These are phyloP conservation scores for Andrena trimmerana DNA, from an alignment of 2,888 invertebrate genomes.

Conservation along the genomic window DNA sequence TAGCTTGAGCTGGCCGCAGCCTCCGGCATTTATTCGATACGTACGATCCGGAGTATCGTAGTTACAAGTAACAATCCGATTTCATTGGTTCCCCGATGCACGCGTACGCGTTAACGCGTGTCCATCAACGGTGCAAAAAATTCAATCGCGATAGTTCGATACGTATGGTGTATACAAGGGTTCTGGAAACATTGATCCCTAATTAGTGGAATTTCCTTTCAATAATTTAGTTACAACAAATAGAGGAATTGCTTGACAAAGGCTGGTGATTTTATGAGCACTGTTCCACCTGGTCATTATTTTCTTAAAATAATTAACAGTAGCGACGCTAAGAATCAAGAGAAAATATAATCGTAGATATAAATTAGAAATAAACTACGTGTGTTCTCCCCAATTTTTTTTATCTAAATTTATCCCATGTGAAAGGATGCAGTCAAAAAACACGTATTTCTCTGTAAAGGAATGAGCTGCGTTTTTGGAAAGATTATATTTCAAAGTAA, in stretches of 20 bases:
- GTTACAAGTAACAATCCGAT: constrained; percentile 67
- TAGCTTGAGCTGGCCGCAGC: constrained; percentile 63
- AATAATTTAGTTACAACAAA: background rate
- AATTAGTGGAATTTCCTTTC: background rate
- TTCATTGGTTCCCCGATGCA: constrained; percentile 53
- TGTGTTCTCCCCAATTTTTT: background rate
- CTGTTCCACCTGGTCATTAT: background rate
- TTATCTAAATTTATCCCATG: background rate
- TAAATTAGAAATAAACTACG: background rate
- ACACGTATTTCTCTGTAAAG: background rate
- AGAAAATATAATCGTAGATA: background rate
- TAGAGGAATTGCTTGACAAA: background rate
- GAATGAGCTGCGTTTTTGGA: background rate
- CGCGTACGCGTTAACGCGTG: constrained; percentile 46
- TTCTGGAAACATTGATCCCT: constrained; percentile 53
- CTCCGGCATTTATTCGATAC: constrained; percentile 65
- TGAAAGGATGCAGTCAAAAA: background rate
- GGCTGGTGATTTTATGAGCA: background rate
- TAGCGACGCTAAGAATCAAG: background rate
- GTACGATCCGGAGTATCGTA: constrained; percentile 58
- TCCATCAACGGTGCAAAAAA: constrained; percentile 56
- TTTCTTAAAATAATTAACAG: background rate
- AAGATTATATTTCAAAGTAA: background rate
- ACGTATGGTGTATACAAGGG: constrained; percentile 22
- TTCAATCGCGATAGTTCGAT: constrained; percentile 53